Percentiles rank a stretch among this genome's conserved stretches.
Evolutionary conservation across 2,113 vertebrate genomes (phyloP).

Genomic region (Muscicapa adusta): DNA sequence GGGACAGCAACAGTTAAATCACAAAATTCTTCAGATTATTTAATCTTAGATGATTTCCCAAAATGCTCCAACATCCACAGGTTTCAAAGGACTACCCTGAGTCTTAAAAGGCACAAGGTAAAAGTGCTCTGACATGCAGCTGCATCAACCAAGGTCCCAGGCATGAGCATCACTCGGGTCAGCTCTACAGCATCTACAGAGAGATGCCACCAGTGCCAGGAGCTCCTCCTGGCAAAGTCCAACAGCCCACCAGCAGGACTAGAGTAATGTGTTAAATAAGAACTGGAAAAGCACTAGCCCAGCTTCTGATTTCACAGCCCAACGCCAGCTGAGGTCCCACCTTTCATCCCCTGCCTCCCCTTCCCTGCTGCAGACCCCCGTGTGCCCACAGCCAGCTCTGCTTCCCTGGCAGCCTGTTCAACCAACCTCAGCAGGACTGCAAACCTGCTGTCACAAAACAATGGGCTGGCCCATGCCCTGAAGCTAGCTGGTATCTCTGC

Average conservation of each 20-base stretch:
- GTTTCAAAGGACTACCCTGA: neutral
- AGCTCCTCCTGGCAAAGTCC: neutral
- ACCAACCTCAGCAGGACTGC: neutral
- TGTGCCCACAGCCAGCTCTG: neutral
- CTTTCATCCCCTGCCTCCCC: neutral
- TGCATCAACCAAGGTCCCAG: neutral
- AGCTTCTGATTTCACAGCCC: neutral
- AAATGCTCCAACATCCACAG: neutral
- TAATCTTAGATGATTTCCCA: neutral
- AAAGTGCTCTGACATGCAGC: neutral
- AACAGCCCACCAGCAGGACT: neutral
- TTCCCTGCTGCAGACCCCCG: neutral
- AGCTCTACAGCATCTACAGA: neutral
- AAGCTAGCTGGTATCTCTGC: neutral
- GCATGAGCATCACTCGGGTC: neutral
- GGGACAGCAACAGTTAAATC: neutral
- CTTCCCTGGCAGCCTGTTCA: neutral
- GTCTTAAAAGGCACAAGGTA: neutral
- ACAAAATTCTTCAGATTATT: neutral
- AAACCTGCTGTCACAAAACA: neutral
- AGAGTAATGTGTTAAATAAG: fast-evolving
- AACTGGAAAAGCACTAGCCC: neutral
- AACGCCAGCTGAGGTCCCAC: neutral
- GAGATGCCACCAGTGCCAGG: neutral
- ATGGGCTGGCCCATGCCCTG: neutral